Base-by-base conservation (phyloP, 2,113 vertebrate genomes). In the Danionella cerebrum region DNA sequence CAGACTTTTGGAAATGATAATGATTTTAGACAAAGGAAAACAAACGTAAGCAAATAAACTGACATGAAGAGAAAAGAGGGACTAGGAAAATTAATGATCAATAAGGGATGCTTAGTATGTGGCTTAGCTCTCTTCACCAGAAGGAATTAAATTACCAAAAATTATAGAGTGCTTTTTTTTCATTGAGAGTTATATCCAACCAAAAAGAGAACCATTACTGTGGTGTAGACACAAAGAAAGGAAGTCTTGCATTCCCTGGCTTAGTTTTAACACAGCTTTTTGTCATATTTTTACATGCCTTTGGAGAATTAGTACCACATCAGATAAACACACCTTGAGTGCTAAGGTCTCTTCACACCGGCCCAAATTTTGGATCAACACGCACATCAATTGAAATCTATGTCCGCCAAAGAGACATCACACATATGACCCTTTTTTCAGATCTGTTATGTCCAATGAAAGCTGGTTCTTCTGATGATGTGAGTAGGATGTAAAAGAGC, bases 131-230 rank as follows among this genome's bases (percentile, higher is more conserved):
- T 68, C 55, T 47, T 45, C 47, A 68, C 68, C 59, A 60, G 31
- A 70, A 51, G 35, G 62, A 65, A 38, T 38, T 54, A 50, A 74
- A 80, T 82, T 79, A 82, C 66, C 65, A 55, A 73, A 81, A 79
- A 79, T 82, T 73, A 83, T 25, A 67, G 71, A 70, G 55, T 78
- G 79, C 78, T 84, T 83, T 83, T 52, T 71, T 81, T 77, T 81
- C 81, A 83, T 42, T 81, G 80, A 83, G 78, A 82, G 74, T 78
- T 79, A 80, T 78, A 78, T 78, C 69, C 78, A 72, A 81, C 62
- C 67, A 47, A 51, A 79, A 44, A 75, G 74, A 70, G 71, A 74
- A 77, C 57, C 67, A 80, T 83, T 81, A 81, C 79, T 84, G 79
- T 78, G 83, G 78, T 79, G 82, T 63, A 82, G 72, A 78, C 81